These are phyloP conservation scores for Lepus americanus DNA, from an alignment of 2,113 vertebrate species.

Conservation along the genomic window DNA sequence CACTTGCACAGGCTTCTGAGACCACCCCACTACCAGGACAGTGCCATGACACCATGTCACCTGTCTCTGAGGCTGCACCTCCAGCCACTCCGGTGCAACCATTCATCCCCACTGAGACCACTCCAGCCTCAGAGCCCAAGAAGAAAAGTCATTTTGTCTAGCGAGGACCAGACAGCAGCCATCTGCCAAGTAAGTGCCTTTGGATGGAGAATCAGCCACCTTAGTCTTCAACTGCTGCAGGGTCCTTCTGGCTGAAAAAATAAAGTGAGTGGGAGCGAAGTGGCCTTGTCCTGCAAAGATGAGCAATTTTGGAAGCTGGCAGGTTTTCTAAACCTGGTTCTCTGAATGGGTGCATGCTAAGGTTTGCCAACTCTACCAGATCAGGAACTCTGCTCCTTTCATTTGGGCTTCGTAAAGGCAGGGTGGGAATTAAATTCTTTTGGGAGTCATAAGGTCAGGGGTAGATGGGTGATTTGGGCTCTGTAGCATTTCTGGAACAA, in stretches of 20 bases:
- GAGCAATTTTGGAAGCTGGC: neutral
- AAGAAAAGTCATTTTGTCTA: neutral
- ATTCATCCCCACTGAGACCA: neutral
- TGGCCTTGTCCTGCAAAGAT: neutral
- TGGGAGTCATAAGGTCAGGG: neutral
- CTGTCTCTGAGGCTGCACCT: neutral
- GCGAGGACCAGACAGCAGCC: neutral
- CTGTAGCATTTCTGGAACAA: neutral
- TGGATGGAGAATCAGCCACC: neutral
- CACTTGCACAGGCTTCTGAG: neutral
- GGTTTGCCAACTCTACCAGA: neutral
- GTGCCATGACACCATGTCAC: neutral
- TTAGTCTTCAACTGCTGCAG: neutral
- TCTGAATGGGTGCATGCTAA: neutral
- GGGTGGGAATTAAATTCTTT: neutral
- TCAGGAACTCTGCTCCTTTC: neutral
- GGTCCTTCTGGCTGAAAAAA: neutral
- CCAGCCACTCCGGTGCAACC: neutral
- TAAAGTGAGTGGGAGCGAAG: neutral
- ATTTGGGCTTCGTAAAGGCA: neutral
- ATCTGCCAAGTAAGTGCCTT: constrained; percentile 67
- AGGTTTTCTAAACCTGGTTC: neutral
- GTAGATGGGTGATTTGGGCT: neutral
- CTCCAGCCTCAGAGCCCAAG: rapidly evolving
- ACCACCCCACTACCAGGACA: rapidly evolving